Base-by-base conservation (phyloP, 1,140 invertebrate species). In the Phenacoccus solenopsis region DNA sequence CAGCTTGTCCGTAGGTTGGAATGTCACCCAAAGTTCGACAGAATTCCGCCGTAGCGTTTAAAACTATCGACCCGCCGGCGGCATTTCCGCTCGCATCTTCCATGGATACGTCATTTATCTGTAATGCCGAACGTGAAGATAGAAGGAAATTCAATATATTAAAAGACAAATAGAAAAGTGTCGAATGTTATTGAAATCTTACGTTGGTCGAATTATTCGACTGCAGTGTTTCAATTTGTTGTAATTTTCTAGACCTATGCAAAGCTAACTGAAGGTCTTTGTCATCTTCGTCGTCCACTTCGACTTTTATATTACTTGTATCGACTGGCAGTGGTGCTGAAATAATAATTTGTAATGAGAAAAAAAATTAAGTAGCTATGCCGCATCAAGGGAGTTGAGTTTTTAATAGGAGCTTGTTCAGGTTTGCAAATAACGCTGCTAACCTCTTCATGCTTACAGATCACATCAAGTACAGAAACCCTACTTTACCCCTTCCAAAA, bases 21-120 rank as follows among this genome's bases (percentile, higher is more conserved):
- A 97, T 96, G 78, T 98, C 94, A 24, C 96, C 94, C 1, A 98
- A 81, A 38, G 93, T 95, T 73, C 96, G 85, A 79, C 96, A 98
- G 82, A 98, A 98, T 82, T 98, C 96, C 0, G 94, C 94, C 0
- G 94, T 98, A 13, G 93, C 88, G 82, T 98, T 96, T 28, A 98
- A 79, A 28, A 92, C 85, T 74, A 98, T 96, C 72, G 78, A 73
- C 1, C 83, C 83, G 1, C 83, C 81, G 32, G 76, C 67, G 13
- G 59, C 61, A 69, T 30, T 22, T 21, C 16, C 16, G 16, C 59
- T 20, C 12, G 77, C 76, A 27, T 72, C 76, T 3, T 79, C 76
- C 22, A 75, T 76, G 71, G 80, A 78, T 30, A 78, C 76, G 69
- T 83, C 82, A 2, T 79, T n/a, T n/a, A n/a, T n/a, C n/a, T n/a